phyloP scores from a whole-genome alignment of 2,113 vertebrate genomes.

The Pipa parva region DNA sequence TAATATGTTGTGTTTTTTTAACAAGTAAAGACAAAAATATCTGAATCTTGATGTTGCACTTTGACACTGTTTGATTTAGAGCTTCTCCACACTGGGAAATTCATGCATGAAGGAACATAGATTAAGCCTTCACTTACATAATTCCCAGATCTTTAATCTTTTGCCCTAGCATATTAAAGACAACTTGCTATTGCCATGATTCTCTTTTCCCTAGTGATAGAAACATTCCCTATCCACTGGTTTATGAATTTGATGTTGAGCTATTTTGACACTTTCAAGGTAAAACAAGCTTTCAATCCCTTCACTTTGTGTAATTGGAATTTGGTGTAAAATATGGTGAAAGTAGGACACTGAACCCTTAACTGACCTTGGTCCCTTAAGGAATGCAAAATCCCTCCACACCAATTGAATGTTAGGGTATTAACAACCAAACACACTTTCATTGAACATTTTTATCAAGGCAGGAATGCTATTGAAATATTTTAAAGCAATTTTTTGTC shows the following conservation, averaged over 20 bases:
- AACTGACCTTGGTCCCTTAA: conserved; percentile 23
- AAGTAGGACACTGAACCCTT: conserved; percentile 35
- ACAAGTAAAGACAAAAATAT: conserved; percentile 17
- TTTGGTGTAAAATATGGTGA: conserved; percentile 38
- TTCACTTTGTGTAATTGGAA: conserved; percentile 41
- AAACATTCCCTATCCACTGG: conserved; percentile 35
- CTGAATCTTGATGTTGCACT: conserved; percentile 32
- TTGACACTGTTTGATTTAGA: conserved; percentile 22
- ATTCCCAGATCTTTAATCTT: conserved; percentile 42
- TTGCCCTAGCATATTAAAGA: conserved; percentile 38
- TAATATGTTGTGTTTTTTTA: conserved; percentile 15
- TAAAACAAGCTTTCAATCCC: conserved; percentile 36
- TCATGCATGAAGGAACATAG: conserved; percentile 42
- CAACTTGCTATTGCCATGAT: conserved; percentile 44
- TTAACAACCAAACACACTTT: background rate
- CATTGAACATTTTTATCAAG: background rate
- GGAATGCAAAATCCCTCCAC: conserved; percentile 33
- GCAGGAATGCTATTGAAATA: too few species aligned
- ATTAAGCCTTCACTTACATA: conserved; percentile 40
- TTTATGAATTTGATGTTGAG: conserved; percentile 40
- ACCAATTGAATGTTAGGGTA: conserved; percentile 4
- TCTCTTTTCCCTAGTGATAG: conserved; percentile 35
- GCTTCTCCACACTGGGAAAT: conserved; percentile 35
- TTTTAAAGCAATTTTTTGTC: too few species aligned
- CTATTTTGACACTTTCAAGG: conserved; percentile 35